Base-by-base conservation (phyloP, 2,113 vertebrate species). In the Anhinga rufa region DNA sequence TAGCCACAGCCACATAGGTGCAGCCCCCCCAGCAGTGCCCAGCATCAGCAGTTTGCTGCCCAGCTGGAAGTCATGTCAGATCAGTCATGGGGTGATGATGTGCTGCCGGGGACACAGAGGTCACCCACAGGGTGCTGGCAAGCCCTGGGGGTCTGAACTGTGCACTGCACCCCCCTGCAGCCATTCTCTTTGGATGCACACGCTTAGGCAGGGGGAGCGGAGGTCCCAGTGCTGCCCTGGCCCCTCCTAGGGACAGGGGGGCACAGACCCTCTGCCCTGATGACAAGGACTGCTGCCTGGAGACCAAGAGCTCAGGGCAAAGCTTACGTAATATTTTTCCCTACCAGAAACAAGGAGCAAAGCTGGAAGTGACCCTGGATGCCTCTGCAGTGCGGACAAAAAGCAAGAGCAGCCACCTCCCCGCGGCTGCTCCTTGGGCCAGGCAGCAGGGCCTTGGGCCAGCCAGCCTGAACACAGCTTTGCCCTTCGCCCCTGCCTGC, bases 121-220 rank as follows among this genome's bases (percentile, higher is more conserved):
- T 65, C 51, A 71, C 61, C 26, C 49, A 1, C 32, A 38, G 57
- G 40, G 24, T 34, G 28, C 44, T 65, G 74, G 44, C 78, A 40
- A 83, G n/a, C 88, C 55, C 51, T 14, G 3, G 14, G 25, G 44
- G 9, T 22, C 51, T 81, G 49, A 79, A 44, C 20, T 10, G 0
- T 2, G 14, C 5, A 1, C 14, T 48, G n/a, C n/a, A n/a, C n/a
- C 1, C 0, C 10, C 2, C 17, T 3, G 1, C 24, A 51, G 44
- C 38, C 38, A 2, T 55, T 68, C 44, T 64, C n/a, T 49, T 34
- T 9, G 58, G 86, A 31, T 16, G 9, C 60, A 62, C 44, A 66
- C 1, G 0, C 32, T 40, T 26, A 12, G 21, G 20, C 6, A 18
- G 25, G 8, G 9, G 20, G 6, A 69, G 19, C 5, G 5, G 74